Percentiles rank a stretch among this genome's conserved stretches.
These are phyloP conservation scores for Semotilus atromaculatus DNA, from an alignment of 2,797 vertebrate genomes.

Conservation along the genomic window DNA sequence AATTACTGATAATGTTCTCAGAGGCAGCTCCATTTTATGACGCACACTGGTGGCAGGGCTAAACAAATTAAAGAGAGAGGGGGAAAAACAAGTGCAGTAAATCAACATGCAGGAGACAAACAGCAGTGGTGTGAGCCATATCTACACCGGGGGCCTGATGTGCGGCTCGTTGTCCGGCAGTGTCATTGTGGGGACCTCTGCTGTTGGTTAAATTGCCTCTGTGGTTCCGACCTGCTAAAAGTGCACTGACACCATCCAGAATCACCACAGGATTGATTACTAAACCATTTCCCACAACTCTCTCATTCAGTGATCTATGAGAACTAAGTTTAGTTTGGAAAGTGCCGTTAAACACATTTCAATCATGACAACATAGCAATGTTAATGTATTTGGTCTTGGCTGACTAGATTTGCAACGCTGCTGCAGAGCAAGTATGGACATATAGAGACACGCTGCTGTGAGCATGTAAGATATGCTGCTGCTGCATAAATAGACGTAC, in stretches of 20 bases:
- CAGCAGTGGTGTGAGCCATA: constrained; percentile 38
- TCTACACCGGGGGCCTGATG: constrained; percentile 39
- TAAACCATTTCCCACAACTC: background rate
- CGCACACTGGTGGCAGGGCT: constrained; percentile 39
- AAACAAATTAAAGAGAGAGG: constrained; percentile 30
- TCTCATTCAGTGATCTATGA: background rate
- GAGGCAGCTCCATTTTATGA: constrained; percentile 64
- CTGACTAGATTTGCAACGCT: background rate
- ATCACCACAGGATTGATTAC: constrained; percentile 47
- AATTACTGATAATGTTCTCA: constrained; percentile 71
- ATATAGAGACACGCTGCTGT: background rate
- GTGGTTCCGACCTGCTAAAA: constrained; percentile 26
- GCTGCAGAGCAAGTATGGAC: too few species aligned
- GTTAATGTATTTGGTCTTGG: background rate
- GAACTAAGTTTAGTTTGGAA: background rate
- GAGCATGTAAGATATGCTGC: background rate
- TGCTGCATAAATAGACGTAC: background rate
- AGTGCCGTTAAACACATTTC: background rate
- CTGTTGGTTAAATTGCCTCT: constrained; percentile 36
- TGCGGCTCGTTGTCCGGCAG: background rate
- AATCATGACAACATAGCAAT: background rate
- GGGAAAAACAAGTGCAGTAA: constrained; percentile 19
- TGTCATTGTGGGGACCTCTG: constrained; percentile 46
- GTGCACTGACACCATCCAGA: constrained; percentile 25
- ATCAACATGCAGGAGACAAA: constrained; percentile 46